Conservation (phyloP, 2,888 invertebrate species). For the Caenorhabditis zanzibari region DNA sequence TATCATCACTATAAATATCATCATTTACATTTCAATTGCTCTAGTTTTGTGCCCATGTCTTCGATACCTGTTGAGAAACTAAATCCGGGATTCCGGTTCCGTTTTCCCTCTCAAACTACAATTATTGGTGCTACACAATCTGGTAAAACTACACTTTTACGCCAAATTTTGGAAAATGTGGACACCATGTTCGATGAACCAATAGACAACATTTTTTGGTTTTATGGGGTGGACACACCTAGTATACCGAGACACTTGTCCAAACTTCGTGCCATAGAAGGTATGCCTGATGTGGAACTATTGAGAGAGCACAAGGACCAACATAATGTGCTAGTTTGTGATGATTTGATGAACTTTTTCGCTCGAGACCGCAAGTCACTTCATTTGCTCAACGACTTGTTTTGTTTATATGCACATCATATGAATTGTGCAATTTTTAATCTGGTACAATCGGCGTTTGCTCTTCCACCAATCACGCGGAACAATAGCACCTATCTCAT, state of each 20-base stretch:
- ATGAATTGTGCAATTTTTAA: conserved; percentile 42
- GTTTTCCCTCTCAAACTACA: conserved; percentile 30
- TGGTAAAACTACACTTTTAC: conserved; percentile 38
- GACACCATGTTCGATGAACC: conserved; percentile 6
- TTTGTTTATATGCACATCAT: conserved; percentile 51
- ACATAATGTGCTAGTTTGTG: conserved; percentile 22
- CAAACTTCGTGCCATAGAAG: conserved; percentile 22
- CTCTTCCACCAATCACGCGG: conserved; percentile 27
- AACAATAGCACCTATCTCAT: conserved; percentile 35
- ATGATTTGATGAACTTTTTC: conserved; percentile 49
- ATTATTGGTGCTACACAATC: conserved; percentile 37
- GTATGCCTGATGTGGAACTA: conserved; percentile 31
- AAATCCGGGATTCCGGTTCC: conserved; percentile 4
- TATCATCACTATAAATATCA: conserved; percentile 4
- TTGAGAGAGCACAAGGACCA: conserved; percentile 29
- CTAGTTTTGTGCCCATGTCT: conserved; percentile 12
- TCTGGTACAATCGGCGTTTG: conserved; percentile 40
- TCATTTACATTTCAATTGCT: not conserved
- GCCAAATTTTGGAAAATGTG: conserved; percentile 26
- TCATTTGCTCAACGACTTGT: conserved; percentile 26
- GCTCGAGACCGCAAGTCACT: conserved; percentile 25
- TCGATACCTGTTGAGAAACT: not conserved
- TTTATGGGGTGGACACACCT: conserved; percentile 23
- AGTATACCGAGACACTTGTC: conserved; percentile 33
- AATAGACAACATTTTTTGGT: conserved; percentile 48